Conservation (phyloP, 2,888 invertebrate genomes). For the Pristionchus fissidentatus region DNA sequence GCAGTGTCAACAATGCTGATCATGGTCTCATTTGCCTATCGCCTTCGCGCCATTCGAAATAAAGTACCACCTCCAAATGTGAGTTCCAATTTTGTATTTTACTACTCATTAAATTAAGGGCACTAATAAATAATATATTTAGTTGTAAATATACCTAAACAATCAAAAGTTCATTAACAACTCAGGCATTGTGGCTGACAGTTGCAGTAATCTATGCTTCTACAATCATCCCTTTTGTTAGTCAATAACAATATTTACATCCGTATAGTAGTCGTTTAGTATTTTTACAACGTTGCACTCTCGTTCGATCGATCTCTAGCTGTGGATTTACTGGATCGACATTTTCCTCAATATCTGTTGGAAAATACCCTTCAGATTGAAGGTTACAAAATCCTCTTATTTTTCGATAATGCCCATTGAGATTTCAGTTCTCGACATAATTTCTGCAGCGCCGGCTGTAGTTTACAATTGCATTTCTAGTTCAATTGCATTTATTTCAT, state of each 20-base stretch:
- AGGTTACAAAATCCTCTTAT: too few relatives aligned
- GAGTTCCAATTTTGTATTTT: too few relatives aligned
- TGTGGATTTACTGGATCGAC: neutral
- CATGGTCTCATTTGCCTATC: neutral
- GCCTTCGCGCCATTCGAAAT: neutral
- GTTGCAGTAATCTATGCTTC: neutral
- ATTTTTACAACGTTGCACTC: neutral
- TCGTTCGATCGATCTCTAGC: neutral
- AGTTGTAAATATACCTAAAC: too few relatives aligned
- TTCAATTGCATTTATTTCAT: neutral
- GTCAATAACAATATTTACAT: neutral
- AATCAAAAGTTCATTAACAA: too few relatives aligned
- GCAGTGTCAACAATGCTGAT: neutral
- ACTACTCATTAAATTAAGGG: too few relatives aligned
- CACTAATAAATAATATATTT: too few relatives aligned
- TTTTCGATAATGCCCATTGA: too few relatives aligned
- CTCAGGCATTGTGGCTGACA: neutral
- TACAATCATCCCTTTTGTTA: neutral
- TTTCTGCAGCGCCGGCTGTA: neutral
- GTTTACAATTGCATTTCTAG: neutral
- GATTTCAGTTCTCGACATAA: neutral
- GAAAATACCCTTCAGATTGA: neutral
- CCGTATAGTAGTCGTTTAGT: neutral
- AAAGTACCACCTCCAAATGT: neutral
- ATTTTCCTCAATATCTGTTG: neutral